phyloP scores from a whole-genome alignment of 2,797 vertebrate species.

The Coregonus ussuriensis region DNA sequence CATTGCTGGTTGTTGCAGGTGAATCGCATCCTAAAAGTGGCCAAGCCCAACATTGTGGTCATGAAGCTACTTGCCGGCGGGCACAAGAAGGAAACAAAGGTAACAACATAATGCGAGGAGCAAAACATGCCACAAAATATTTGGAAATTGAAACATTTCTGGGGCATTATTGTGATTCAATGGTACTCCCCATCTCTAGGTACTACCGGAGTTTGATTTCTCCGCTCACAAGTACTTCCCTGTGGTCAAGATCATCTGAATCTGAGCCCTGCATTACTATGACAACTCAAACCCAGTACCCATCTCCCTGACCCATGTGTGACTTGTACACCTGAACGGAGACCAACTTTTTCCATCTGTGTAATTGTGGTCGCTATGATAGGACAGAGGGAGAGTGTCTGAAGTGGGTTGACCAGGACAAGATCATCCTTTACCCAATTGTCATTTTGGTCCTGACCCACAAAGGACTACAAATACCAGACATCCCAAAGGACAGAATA shows the following conservation, averaged over 20 bases:
- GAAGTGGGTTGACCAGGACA: too few relatives aligned
- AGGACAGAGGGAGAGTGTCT: too few relatives aligned
- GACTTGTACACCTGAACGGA: background rate
- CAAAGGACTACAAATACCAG: background rate
- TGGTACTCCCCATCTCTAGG: constrained; percentile 66
- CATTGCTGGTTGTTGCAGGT: constrained; percentile 73
- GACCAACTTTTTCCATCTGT: background rate
- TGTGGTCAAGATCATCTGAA: constrained; percentile 88
- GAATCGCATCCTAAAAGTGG: constrained; percentile 93
- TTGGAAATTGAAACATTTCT: background rate
- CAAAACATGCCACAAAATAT: background rate
- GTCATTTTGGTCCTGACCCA: background rate
- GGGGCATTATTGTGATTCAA: too few relatives aligned
- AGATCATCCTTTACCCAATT: too few relatives aligned
- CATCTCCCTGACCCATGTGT: background rate
- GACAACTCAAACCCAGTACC: background rate
- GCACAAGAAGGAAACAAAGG: constrained; percentile 93
- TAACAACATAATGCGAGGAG: constrained; percentile 53
- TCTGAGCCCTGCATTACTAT: background rate
- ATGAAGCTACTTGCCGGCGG: constrained; percentile 97
- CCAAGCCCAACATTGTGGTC: constrained; percentile 98
- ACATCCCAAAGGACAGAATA: background rate
- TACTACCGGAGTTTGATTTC: constrained; percentile 97
- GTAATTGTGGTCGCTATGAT: background rate
- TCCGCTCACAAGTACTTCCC: constrained; percentile 98